Base-by-base conservation (phyloP, 2,888 invertebrate genomes). In the Cerastis leucographa region DNA sequence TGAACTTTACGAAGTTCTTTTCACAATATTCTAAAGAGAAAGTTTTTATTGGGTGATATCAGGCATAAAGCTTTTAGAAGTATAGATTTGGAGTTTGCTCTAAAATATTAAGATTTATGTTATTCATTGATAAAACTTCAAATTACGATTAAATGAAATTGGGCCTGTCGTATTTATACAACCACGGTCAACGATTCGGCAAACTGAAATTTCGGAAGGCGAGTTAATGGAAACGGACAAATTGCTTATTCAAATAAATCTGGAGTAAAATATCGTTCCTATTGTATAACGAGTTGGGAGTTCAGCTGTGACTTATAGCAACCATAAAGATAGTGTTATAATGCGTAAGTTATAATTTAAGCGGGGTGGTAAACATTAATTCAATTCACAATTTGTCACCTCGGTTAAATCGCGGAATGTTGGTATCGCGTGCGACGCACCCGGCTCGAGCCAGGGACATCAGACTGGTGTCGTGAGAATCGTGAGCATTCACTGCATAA, bases 311-410 rank as follows among this genome's bases (percentile, higher is more conserved):
- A 87, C 77, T 84, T 80, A 81, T 82, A 71, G 65, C 67, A 73
- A 84, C 74, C 71, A 81, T 86, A 84, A 86, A 85, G 85, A 84
- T 85, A 86, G 88, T 89, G 76, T 74, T 87, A 84, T 89, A 90
- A 89, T 91, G 92, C 90, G 92, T 90, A 89, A 87, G 90, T 92
- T 92, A 91, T 93, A 92, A 94, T 93, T 92, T 91, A 91, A 91
- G 89, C 90, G 91, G 89, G 91, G 89, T 91, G 90, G 92, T 93
- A 91, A 93, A 94, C 94, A 94, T 95, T 94, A 95, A 95, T 95
- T 95, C 93, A 92, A 95, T 95, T 95, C 93, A 93, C 94, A 93
- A 95, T 95, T 95, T 95, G 95, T 95, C 95, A 95, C 95, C 94
- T 94, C 90, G 87, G 90, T 90, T 92, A 92, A 93, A 93, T 93